Evolutionary conservation across 2,888 invertebrate genomes (phyloP).

Genomic region (Amphiduros pacificus): DNA sequence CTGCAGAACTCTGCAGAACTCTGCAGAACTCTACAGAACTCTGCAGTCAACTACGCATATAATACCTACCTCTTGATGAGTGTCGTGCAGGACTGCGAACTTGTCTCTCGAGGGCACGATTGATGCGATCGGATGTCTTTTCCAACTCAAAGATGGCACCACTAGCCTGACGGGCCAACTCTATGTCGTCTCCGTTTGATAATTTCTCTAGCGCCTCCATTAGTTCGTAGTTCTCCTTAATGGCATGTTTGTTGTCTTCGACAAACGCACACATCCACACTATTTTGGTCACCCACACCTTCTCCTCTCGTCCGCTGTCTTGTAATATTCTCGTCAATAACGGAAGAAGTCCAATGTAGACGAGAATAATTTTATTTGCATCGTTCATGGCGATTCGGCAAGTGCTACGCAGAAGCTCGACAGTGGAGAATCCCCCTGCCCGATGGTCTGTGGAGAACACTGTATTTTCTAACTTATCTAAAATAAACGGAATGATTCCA

Average conservation of each 20-base stretch:
- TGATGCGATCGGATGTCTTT: constrained; percentile 14
- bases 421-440: constrained; percentile 8
- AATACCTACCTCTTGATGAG: too few relatives aligned
- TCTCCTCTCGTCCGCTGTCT: constrained; percentile 1
- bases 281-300: constrained; percentile 2
- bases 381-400: constrained; percentile 16
- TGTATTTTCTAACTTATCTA: constrained; percentile 14
- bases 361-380: constrained; percentile 16
- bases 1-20: too few relatives aligned
- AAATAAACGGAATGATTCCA: constrained; percentile 13
- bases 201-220: background rate
- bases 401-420: constrained; percentile 7
- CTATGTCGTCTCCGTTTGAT: background rate
- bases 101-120: constrained; percentile 13
- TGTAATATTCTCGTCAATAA: background rate
- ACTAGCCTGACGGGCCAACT: background rate
- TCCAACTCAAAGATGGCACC: constrained; percentile 14
- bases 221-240: constrained; percentile 8
- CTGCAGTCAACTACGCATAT: too few relatives aligned
- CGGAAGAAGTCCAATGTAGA: constrained; percentile 10
- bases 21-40: too few relatives aligned
- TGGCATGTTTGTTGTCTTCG: constrained; percentile 14
- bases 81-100: constrained; percentile 9
- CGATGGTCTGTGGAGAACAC: constrained; percentile 4
- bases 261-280: constrained; percentile 14